Evolutionary conservation across 2,113 vertebrate genomes (phyloP), one percentile per base, ranked within the genome.

Genomic region (Edolisoma coerulescens): DNA sequence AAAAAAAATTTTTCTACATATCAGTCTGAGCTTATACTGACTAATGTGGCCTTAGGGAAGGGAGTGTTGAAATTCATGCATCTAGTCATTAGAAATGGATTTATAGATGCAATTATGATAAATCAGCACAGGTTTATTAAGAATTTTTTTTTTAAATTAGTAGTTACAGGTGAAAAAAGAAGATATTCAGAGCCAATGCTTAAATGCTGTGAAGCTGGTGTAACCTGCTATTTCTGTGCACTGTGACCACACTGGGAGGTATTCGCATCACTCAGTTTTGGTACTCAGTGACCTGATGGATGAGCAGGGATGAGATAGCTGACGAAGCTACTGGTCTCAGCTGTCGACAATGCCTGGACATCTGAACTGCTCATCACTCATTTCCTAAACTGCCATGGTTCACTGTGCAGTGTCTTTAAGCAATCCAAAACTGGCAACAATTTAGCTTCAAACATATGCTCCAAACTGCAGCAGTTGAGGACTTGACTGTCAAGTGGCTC

Each of bases 21-120:
- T 96, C 90, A 92, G 91, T 94, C 93, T 95, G 82, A 97, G 93
- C 67, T 98, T 94, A 93, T 57, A 91, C 88, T 98, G 97, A 97
- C 94, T 97, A 94, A 96, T 68, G 73, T 83, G 94, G 92, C 96
- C 96, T 95, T 95, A 94, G 95, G 96, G 97, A 97, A 97, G 90
- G 64, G 80, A 92, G 86, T 96, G 94, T 70, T 97, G 88, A 97
- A 98, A 98, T 94, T 96, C 92, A 74, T 57, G 50, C 30, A 35
- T 90, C 93, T 94, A 84, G 49, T 86, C 82, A 97, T 96, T 92
- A 97, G 92, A 96, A 97, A 97, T 79, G 24, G 56, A 96, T 93
- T 97, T 97, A 94, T 78, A 96, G 81, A 71, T 90, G 82, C 61
- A 93, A 96, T 97, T 97, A 96, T 57, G 90, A 97, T 97, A 97